phyloP scores from a whole-genome alignment of 2,113 vertebrate genomes.

The Antechinus stuartii region DNA sequence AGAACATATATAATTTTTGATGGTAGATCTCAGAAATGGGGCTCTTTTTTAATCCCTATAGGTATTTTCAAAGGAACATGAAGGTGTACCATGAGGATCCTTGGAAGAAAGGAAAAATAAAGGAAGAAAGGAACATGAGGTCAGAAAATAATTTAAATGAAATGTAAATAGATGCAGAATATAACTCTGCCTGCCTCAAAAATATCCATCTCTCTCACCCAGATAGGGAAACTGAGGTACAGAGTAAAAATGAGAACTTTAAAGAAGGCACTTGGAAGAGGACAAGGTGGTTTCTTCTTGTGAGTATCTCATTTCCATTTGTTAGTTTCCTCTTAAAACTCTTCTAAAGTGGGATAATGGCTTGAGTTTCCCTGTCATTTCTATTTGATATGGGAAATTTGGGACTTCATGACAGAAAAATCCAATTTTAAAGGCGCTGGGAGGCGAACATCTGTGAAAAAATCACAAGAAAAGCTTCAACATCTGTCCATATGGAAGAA shows the following conservation, averaged over 20 bases:
- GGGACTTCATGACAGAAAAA: conserved; percentile 71
- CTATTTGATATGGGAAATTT: conserved; percentile 49
- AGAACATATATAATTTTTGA: neutral
- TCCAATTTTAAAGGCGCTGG: conserved; percentile 62
- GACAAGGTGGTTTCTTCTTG: neutral
- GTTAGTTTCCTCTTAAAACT: conserved; percentile 11
- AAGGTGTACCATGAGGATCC: neutral
- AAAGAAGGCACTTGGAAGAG: neutral
- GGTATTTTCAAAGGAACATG: neutral
- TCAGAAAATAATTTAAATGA: neutral
- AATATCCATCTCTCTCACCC: neutral
- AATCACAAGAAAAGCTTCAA: conserved; percentile 65
- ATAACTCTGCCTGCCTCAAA: neutral
- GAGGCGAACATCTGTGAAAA: conserved; percentile 82
- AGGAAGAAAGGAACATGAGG: too few relatives aligned
- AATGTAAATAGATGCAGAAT: neutral
- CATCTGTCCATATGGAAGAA: conserved; percentile 78
- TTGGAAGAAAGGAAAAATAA: neutral
- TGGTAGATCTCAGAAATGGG: neutral
- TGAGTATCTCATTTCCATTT: neutral
- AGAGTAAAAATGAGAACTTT: neutral
- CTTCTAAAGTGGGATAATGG: neutral
- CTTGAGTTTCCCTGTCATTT: conserved; percentile 41
- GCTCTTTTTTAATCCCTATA: neutral
- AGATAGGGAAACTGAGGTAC: conserved; percentile 42